Evolutionary conservation across 1,140 invertebrate species (phyloP).

Genomic region (Brachionus plicatilis): DNA sequence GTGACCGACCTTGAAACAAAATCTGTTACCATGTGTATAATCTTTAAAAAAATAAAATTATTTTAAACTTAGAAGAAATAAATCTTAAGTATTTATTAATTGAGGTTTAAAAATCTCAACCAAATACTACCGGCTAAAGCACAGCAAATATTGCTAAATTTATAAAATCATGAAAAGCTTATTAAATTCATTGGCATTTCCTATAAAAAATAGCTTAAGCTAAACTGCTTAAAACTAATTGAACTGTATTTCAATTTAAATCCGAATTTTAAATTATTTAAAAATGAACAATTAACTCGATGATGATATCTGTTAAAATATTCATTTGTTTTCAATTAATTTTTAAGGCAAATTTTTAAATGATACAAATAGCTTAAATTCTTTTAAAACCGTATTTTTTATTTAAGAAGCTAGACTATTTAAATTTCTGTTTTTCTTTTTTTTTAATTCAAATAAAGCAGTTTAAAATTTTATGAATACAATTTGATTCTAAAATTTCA

Average conservation of each 20-base stretch:
- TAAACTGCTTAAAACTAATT: not conserved
- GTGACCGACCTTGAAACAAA: constrained; percentile 17
- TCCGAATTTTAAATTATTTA: not conserved
- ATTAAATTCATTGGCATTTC: not conserved
- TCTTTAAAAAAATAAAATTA: not conserved
- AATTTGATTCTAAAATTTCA: no score
- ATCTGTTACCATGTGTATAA: not conserved
- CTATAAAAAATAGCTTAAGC: not conserved
- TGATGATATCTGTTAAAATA: not conserved
- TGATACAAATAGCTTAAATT: not conserved
- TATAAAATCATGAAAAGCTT: not conserved
- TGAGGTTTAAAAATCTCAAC: not conserved
- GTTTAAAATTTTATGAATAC: no score
- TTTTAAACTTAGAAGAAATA: not conserved
- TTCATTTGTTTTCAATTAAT: not conserved
- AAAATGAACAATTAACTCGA: not conserved
- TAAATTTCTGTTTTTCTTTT: no score
- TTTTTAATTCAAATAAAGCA: no score
- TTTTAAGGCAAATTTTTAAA: not conserved
- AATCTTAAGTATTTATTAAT: not conserved
- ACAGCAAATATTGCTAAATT: not conserved
- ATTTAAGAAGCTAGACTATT: no score
- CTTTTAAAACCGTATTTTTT: no score
- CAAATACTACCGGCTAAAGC: not conserved
- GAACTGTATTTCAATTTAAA: not conserved